Evolutionary conservation across 2,888 invertebrate species (phyloP), one percentile per base, ranked within the genome.

Genomic region (Omphaloscelis lunosa): DNA sequence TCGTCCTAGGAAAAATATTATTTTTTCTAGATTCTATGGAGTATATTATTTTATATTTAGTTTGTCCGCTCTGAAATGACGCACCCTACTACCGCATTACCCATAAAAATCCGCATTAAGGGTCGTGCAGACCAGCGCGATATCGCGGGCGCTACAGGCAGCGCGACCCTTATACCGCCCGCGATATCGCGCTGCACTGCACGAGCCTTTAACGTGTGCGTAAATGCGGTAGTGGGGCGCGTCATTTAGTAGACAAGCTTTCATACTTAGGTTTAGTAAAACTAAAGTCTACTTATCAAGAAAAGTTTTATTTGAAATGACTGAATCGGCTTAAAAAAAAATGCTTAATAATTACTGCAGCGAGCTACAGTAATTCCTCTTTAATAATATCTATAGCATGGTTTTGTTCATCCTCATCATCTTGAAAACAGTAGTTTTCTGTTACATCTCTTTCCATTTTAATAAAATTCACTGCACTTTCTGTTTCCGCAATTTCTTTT

Each of bases 381-480:
- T 80, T 72, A 2, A 59, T 23, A 72, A 71, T 63, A 27, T 63
- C 62, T 27, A 72, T 59, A 17, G 56, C 39, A 56, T 51, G 15
- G 15, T 1, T 53, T 51, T 72, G 62, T 53, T 65, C 65, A 56
- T 65, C 56, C 1, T 65, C 45, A 20, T 59, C 56, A 39, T 71
- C 45, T 2, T 81, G 67, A 34, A 70, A 70, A 34, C 29, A 45
- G 53, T 70, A 81, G 58, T 23, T 56, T 45, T 67, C 53, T 0
- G n/a, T 29, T 0, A 66, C 58, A 11, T 20, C 34, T 5, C 2
- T 7, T 69, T 83, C 82, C 61, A 65, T 23, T 76, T 82, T 82
- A 17, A 85, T 82, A 82, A 69, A 82, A 66, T n/a, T 76, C 29
- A 72, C 82, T 48, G 74, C 74, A 74, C 34, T 75, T 62, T 82